Conservation (phyloP, 2,888 invertebrate genomes). For the Luperina testacea region DNA sequence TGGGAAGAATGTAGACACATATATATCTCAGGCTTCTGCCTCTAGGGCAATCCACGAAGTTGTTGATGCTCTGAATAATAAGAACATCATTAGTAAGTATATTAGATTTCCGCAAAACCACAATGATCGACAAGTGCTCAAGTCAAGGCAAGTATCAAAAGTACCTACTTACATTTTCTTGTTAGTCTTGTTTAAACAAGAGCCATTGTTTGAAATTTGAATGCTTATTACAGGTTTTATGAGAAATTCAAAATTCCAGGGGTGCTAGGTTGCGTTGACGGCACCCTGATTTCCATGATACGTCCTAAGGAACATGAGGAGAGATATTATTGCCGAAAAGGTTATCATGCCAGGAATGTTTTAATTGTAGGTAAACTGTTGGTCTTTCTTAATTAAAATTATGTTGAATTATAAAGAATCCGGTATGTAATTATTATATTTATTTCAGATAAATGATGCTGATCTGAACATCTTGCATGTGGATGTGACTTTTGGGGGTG, state of each 20-base stretch:
- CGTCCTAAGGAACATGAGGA: slow-evolving; percentile 37
- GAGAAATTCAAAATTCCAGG: slow-evolving; percentile 21
- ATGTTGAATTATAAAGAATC: not conserved
- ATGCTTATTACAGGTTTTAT: not conserved
- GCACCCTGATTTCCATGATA: slow-evolving; percentile 7
- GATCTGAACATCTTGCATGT: slow-evolving; percentile 37
- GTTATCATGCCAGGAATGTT: slow-evolving; percentile 30
- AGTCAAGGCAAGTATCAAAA: not conserved
- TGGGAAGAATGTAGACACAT: too few species aligned
- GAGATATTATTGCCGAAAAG: slow-evolving; percentile 34
- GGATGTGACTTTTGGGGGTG: slow-evolving; percentile 27
- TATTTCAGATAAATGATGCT: slow-evolving; percentile 29
- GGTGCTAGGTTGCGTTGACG: slow-evolving; percentile 4
- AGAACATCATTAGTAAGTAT: too few species aligned
- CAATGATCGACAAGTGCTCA: not conserved
- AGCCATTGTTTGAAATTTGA: not conserved
- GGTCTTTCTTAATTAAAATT: not conserved
- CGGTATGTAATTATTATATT: not conserved
- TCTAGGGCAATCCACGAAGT: too few species aligned
- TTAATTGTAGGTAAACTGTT: slow-evolving; percentile 9
- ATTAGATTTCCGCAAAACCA: not conserved
- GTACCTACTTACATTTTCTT: not conserved
- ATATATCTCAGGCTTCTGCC: too few species aligned
- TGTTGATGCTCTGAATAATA: too few species aligned
- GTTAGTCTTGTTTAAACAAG: not conserved